phyloP scores from a whole-genome alignment of 2,888 invertebrate genomes.

The Dynastes grantii region DNA sequence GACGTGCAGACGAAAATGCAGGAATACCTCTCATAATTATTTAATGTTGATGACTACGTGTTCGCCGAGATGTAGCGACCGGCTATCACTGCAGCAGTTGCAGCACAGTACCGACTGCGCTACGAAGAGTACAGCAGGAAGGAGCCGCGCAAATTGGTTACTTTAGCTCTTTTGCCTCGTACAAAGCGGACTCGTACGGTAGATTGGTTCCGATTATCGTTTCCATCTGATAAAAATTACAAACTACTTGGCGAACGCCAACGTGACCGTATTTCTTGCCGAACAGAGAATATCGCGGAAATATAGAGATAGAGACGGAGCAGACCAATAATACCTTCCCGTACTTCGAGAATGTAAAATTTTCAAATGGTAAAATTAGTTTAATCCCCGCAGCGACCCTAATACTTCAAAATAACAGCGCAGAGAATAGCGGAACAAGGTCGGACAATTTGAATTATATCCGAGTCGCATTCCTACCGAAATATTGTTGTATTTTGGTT shows the following conservation, averaged over 20 bases:
- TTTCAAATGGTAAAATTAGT: slow-evolving; percentile 43
- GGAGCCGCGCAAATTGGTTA: background rate
- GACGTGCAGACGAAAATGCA: slow-evolving; percentile 18
- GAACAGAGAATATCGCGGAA: background rate
- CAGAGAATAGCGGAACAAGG: slow-evolving; percentile 10
- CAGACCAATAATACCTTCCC: slow-evolving; percentile 7
- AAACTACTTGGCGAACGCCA: slow-evolving; percentile 29
- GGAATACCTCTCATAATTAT: slow-evolving; percentile 36
- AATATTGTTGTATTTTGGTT: background rate
- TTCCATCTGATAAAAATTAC: slow-evolving; percentile 40
- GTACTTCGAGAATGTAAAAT: slow-evolving; percentile 33
- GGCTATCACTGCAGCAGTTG: background rate
- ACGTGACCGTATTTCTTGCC: slow-evolving; percentile 29
- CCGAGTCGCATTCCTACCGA: slow-evolving; percentile 4
- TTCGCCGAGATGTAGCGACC: background rate
- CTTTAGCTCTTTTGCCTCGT: background rate
- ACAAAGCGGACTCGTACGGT: background rate
- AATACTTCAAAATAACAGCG: slow-evolving; percentile 38
- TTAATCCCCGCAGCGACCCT: slow-evolving; percentile 37
- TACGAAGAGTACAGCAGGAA: background rate
- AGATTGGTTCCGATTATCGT: slow-evolving; percentile 40
- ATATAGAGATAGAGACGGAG: background rate
- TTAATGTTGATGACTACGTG: slow-evolving; percentile 39
- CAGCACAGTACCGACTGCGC: background rate
- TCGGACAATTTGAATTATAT: slow-evolving; percentile 40